Base-by-base conservation (phyloP, 2,888 invertebrate genomes). In the Lithophane socia region DNA sequence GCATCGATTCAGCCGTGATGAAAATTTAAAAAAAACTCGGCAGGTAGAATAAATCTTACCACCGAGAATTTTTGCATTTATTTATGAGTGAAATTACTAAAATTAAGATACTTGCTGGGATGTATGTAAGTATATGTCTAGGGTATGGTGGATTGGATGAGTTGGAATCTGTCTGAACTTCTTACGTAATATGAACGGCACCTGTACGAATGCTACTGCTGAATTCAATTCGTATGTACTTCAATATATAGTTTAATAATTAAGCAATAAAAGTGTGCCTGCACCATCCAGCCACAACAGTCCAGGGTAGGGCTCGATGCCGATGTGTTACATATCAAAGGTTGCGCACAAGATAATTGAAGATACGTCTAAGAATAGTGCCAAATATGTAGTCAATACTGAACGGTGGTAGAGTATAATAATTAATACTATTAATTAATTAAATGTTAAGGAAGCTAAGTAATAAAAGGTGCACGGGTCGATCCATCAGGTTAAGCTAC, bases 341-440 rank as follows among this genome's bases (percentile, higher is more conserved):
- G 44, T 10, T 64, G 67, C 63, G 58, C 75, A 84, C 64, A 75
- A 52, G 29, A 29, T 29, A 29, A 0, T 29, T 29, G 29, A 29
- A 54, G 24, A 24, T 70, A 60, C 21, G 42, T 64, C 21, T 70
- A 63, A 67, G n/a, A 64, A 61, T 49, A 71, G 70, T 72, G 82
- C 76, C 83, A 84, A 85, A 84, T 74, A 82, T 49, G 68, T 74
- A 74, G 75, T 80, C 54, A 49, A 54, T 73, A 64, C 37, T 29
- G 18, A 47, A 66, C 13, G 47, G 24, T 74, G 60, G 21, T 47
- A 37, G 18, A 52, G 10, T 47, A 37, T 18, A n/a, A 12, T 74
- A 42, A 42, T 52, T 3, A 44, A 52, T 60, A 47, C 21, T 42
- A 42, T 10, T 61, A 74, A 54, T 29, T 54, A 24, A 79, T 77